Evolutionary conservation across 2,888 invertebrate species (phyloP).

Genomic region (Mycalesis mineus): DNA sequence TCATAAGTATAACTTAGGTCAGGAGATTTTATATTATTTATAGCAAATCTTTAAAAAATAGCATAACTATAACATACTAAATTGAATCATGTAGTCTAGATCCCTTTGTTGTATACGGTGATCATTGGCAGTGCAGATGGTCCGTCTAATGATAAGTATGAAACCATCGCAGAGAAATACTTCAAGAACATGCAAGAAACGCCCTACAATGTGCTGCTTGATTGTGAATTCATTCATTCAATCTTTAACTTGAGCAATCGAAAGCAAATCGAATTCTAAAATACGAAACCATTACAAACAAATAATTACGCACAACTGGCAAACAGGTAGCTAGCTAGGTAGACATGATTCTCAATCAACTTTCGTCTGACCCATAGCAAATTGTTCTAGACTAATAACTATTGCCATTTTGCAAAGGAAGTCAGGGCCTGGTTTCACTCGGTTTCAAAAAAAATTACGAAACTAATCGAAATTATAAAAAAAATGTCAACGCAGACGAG

Average conservation of each 20-base stretch:
- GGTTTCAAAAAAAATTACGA: conserved; percentile 17
- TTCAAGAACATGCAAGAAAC: too few species aligned
- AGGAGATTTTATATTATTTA: too few species aligned
- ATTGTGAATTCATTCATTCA: neutral
- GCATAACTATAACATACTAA: too few species aligned
- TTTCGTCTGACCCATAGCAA: conserved; percentile 24
- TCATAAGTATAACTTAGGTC: too few species aligned
- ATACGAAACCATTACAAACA: conserved; percentile 12
- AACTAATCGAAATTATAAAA: conserved; percentile 8
- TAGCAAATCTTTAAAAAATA: too few species aligned
- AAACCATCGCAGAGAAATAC: too few species aligned
- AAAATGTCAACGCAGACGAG: conserved; percentile 12
- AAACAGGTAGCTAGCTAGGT: neutral
- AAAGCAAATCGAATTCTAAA: conserved; percentile 33
- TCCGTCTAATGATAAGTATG: too few species aligned
- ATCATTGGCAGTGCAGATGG: too few species aligned
- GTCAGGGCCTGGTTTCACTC: conserved; percentile 21
- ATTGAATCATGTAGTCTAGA: too few species aligned
- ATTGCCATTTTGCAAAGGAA: conserved; percentile 17
- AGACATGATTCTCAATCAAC: conserved; percentile 15
- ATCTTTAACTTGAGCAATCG: conserved; percentile 25
- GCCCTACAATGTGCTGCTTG: too few species aligned
- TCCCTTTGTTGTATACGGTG: too few species aligned
- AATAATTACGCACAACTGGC: conserved; percentile 11
- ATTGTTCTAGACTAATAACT: conserved; percentile 16